Base-by-base conservation (phyloP, 2,888 invertebrate genomes). In the Epiblema foenella region DNA sequence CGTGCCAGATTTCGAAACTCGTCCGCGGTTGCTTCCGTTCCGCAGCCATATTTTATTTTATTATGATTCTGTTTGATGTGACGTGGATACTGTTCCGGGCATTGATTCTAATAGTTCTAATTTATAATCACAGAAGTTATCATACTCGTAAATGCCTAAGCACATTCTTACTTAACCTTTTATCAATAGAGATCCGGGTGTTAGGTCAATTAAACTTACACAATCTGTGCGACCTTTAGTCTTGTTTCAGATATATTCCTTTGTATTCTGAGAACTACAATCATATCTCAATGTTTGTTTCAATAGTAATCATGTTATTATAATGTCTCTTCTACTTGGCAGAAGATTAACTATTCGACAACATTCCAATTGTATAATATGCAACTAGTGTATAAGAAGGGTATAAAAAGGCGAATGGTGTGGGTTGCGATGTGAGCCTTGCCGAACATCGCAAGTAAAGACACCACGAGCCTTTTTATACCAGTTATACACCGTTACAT, bases 171-270 rank as follows among this genome's bases (percentile, higher is more conserved):
- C 80, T 81, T 75, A 49, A 67, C 68, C 56, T 69, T 75, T 80
- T 89, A 90, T 90, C 88, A 73, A 73, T 60, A 74, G 83, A 83
- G 83, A 88, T 91, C 91, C 91, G 92, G 91, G 89, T 88, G 83
- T 84, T 79, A 81, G 90, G 89, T 91, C 90, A 87, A 87, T 91
- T 90, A 87, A 87, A 86, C 88, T 90, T 86, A 89, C 83, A 88
- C 90, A 90, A 92, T 91, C 89, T 85, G 79, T 72, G 81, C 81
- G 88, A 90, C 90, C 91, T 90, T 88, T 91, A 89, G 88, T 92
- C 89, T 88, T 81, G 80, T 85, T 89, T 87, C 83, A 88, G 89
- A 90, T 92, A 90, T 92, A 90, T 83, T 88, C 84, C 86, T 87
- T 89, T 89, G 89, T 86, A 79, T 89, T 91, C 91, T 89, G 75